A percentile compares a stretch with the other conserved stretches of the same genome.
These are phyloP conservation scores for Zophobas morio DNA, from an alignment of 1,140 invertebrate genomes.

Conservation along the genomic window DNA sequence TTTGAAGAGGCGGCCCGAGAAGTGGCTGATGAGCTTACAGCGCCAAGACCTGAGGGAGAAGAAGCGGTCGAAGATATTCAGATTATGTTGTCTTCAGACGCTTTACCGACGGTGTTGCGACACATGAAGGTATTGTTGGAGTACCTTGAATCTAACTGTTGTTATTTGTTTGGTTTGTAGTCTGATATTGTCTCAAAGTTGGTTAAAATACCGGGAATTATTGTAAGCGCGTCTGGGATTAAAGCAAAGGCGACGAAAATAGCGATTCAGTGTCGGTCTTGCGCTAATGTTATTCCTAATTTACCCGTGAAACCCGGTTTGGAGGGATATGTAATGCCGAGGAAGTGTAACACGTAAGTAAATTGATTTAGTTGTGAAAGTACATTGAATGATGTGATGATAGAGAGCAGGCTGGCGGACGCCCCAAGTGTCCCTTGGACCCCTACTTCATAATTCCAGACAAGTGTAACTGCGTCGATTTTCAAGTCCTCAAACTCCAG, in stretches of 20 bases:
- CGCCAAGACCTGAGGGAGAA: slow-evolving; percentile 90
- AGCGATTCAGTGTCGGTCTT: slow-evolving; percentile 96
- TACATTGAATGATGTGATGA: slow-evolving; percentile 51
- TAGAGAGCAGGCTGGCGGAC: slow-evolving; percentile 87
- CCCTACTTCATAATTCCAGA: slow-evolving; percentile 99
- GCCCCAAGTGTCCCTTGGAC: slow-evolving; percentile 95
- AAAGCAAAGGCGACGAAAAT: slow-evolving; percentile 96
- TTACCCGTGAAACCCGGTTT: slow-evolving; percentile 94
- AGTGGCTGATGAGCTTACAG: slow-evolving; percentile 97
- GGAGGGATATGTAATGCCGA: slow-evolving; percentile 96
- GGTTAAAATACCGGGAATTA: slow-evolving; percentile 96
- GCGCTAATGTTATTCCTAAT: slow-evolving; percentile 91
- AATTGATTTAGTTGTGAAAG: not conserved
- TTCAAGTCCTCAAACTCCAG: slow-evolving; percentile 93
- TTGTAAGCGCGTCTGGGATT: slow-evolving; percentile 94
- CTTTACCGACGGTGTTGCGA: slow-evolving; percentile 85
- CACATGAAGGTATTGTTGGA: slow-evolving; percentile 83
- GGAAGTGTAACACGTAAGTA: slow-evolving; percentile 93
- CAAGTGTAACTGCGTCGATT: slow-evolving; percentile 97
- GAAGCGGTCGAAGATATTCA: slow-evolving; percentile 96
- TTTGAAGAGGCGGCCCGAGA: slow-evolving; percentile 98
- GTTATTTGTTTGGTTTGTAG: slow-evolving; percentile 71
- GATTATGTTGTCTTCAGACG: slow-evolving; percentile 89
- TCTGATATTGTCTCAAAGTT: slow-evolving; percentile 94
- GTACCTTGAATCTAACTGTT: slow-evolving; percentile 34